Conservation (phyloP, 37 sponge, comb jelly and placozoan genomes). For the Haliclona indistincta region DNA sequence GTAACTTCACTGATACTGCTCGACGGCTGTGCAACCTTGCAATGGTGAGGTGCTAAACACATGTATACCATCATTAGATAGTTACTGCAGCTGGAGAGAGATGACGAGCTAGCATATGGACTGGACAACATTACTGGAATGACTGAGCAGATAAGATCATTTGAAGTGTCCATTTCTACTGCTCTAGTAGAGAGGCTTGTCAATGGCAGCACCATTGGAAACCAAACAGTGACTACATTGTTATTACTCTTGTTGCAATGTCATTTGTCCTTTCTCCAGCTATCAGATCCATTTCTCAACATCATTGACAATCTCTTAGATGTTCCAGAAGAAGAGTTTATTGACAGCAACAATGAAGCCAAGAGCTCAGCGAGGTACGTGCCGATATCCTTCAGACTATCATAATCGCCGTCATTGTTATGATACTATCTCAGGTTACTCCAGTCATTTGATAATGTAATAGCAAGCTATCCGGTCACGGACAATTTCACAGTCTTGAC, state of each 20-base stretch:
- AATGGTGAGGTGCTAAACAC: background rate
- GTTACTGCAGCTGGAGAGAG: background rate
- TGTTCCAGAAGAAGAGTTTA: background rate
- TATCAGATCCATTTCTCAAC: background rate
- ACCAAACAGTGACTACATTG: background rate
- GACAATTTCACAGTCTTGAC: too few relatives aligned
- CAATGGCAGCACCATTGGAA: too few relatives aligned
- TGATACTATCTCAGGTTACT: too few relatives aligned
- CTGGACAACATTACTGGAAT: background rate
- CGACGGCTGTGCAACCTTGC: background rate
- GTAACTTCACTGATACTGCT: background rate
- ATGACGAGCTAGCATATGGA: background rate
- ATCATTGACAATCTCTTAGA: conserved; percentile 2
- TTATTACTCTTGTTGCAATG: too few relatives aligned
- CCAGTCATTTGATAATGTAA: too few relatives aligned
- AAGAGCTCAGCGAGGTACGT: background rate
- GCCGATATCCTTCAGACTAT: too few relatives aligned
- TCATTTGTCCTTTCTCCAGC: background rate
- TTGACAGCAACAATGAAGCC: conserved; percentile 4
- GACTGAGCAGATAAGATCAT: background rate
- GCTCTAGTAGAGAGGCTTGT: conserved; percentile 1
- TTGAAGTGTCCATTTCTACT: conserved; percentile 3
- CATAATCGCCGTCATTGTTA: too few relatives aligned
- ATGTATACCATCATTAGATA: background rate
- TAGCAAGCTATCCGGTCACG: too few relatives aligned